These are phyloP conservation scores for Apteryx mantelli DNA, from an alignment of 2,113 vertebrate species.

Conservation along the genomic window DNA sequence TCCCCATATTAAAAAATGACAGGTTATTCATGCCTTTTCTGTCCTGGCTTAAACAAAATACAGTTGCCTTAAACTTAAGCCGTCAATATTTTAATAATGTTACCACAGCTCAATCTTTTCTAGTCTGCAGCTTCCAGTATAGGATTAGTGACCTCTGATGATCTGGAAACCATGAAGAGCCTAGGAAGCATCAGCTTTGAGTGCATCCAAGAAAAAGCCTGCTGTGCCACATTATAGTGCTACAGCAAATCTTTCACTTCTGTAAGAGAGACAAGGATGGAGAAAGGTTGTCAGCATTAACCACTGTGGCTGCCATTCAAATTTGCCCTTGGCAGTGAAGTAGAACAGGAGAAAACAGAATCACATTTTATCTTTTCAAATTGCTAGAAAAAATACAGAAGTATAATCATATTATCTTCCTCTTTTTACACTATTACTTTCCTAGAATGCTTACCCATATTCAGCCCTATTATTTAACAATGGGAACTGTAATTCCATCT, in stretches of 20 bases:
- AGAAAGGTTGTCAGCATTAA: background rate
- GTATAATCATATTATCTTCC: background rate
- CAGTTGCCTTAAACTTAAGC: background rate
- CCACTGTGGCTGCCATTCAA: background rate
- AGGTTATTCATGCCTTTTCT: background rate
- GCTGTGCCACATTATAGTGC: background rate
- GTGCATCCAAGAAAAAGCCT: background rate
- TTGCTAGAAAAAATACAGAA: background rate
- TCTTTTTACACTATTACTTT: background rate
- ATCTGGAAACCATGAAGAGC: background rate
- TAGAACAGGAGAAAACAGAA: background rate
- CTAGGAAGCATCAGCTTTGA: background rate
- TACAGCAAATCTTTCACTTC: background rate
- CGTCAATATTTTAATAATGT: background rate
- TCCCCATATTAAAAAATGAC: background rate
- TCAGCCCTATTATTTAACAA: background rate
- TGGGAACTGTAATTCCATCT: background rate
- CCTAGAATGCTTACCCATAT: background rate
- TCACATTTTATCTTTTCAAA: background rate
- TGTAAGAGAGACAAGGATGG: background rate
- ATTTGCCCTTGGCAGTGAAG: conserved; percentile 7
- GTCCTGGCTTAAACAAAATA: background rate
- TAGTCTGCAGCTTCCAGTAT: background rate
- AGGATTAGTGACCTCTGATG: background rate
- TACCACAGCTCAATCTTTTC: background rate